Evolutionary conservation across 2,888 invertebrate species (phyloP).

Genomic region (Tipula confusa): DNA sequence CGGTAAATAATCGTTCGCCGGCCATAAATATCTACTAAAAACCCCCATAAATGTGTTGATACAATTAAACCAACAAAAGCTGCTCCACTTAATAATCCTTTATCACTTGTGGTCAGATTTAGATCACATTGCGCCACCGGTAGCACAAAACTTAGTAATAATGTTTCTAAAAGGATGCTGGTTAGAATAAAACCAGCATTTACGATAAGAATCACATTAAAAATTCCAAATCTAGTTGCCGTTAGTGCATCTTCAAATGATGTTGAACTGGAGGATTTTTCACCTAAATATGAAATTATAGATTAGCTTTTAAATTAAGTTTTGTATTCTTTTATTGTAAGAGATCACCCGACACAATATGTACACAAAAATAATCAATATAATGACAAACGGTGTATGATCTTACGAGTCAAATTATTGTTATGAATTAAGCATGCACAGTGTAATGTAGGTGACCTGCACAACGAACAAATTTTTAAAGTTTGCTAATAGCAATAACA

Average conservation of each 20-base stretch:
- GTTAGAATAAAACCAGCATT: conserved; percentile 53
- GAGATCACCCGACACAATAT: no score
- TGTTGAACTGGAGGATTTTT: background rate
- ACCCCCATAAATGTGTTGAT: conserved; percentile 56
- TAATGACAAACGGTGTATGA: no score
- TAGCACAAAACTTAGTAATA: conserved; percentile 53
- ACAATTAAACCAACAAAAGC: conserved; percentile 51
- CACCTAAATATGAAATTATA: background rate
- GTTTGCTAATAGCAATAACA: no score
- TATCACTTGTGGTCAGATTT: conserved; percentile 44
- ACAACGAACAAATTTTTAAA: no score
- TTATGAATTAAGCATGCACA: no score
- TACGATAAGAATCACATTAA: conserved; percentile 51
- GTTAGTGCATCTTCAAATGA: background rate
- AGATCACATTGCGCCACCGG: conserved; percentile 53
- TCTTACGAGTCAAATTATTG: no score
- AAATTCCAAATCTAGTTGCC: conserved; percentile 51
- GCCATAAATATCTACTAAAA: conserved; percentile 54
- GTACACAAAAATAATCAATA: no score
- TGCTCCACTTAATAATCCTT: conserved; percentile 48
- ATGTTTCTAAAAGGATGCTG: conserved; percentile 50
- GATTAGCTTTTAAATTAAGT: no score
- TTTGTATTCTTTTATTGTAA: no score
- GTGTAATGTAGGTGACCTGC: no score
- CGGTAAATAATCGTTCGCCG: conserved; percentile 51